A percentile compares a stretch with the other conserved stretches of the same genome.
phyloP scores from a whole-genome alignment of 1,140 invertebrate species.

The Lasaia peninsularis region DNA sequence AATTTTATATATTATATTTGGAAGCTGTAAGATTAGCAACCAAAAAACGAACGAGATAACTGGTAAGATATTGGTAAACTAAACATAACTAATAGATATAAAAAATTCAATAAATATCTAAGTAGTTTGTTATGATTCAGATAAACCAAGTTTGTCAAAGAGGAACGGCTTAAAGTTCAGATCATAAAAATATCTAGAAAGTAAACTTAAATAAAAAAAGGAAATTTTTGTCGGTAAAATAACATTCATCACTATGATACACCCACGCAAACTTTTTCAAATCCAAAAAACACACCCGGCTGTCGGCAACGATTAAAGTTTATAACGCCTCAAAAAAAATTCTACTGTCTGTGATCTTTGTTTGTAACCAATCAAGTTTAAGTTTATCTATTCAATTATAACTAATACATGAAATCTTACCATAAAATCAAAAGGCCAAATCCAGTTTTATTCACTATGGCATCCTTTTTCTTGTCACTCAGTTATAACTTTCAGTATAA shows the following conservation, averaged over 20 bases:
- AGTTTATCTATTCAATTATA: not conserved
- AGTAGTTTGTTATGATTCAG: no score
- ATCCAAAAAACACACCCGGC: conserved; percentile 18
- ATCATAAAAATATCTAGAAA: no score
- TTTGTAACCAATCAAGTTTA: conserved; percentile 11
- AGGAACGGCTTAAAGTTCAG: no score
- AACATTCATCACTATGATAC: conserved; percentile 24
- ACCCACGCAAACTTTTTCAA: conserved; percentile 35
- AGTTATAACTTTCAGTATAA: conserved; percentile 12
- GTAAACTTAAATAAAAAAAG: conserved; percentile 16
- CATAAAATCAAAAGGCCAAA: conserved; percentile 18
- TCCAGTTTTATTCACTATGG: conserved; percentile 13
- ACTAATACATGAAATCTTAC: conserved; percentile 16
- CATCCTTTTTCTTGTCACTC: not conserved
- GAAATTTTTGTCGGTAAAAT: not conserved
- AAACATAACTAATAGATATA: no score
- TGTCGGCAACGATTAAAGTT: conserved; percentile 13
- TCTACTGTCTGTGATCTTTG: conserved; percentile 13
- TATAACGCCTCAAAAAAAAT: not conserved
- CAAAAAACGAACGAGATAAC: no score
- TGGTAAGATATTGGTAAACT: no score
- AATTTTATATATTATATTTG: no score
- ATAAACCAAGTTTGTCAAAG: no score
- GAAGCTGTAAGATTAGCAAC: no score
- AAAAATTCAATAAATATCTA: no score